A percentile compares a stretch with the other conserved stretches of the same genome.
Evolutionary conservation across 2,113 vertebrate genomes (phyloP).

Genomic region (Mormoops blainvillei): DNA sequence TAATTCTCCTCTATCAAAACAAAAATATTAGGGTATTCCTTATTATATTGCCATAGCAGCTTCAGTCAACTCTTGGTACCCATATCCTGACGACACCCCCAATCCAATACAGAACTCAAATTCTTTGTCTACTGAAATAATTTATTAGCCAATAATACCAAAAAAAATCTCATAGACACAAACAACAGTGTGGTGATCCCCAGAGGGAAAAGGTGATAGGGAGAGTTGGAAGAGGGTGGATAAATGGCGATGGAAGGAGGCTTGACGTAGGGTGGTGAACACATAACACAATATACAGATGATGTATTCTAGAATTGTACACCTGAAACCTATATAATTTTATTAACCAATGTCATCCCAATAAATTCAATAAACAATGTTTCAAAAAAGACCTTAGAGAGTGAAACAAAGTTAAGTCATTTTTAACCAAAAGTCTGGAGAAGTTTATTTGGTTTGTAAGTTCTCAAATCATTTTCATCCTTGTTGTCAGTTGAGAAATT

Average conservation of each 20-base stretch:
- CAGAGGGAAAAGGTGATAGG: neutral
- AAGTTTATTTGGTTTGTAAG: neutral
- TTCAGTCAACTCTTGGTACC: slow-evolving; percentile 8
- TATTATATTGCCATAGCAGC: neutral
- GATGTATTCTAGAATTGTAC: neutral
- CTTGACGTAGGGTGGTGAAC: neutral
- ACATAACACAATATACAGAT: neutral
- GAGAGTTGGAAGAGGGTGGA: neutral
- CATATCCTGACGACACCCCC: neutral
- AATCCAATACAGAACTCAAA: neutral
- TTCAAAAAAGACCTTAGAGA: neutral
- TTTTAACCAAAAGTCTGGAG: neutral
- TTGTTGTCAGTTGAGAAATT: neutral
- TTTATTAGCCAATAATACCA: neutral
- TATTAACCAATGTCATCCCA: neutral
- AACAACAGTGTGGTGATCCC: neutral
- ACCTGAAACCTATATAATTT: neutral
- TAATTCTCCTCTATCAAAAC: slow-evolving; percentile 65
- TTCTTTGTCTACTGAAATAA: neutral
- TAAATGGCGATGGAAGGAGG: neutral
- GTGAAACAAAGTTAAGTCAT: neutral
- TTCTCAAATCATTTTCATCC: neutral
- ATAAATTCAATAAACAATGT: neutral
- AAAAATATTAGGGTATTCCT: slow-evolving; percentile 59
- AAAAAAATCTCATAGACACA: neutral